A percentile compares a stretch with the other conserved stretches of the same genome.
phyloP scores from a whole-genome alignment of 2,888 invertebrate species.

The Chaetogeoica ovagalla region DNA sequence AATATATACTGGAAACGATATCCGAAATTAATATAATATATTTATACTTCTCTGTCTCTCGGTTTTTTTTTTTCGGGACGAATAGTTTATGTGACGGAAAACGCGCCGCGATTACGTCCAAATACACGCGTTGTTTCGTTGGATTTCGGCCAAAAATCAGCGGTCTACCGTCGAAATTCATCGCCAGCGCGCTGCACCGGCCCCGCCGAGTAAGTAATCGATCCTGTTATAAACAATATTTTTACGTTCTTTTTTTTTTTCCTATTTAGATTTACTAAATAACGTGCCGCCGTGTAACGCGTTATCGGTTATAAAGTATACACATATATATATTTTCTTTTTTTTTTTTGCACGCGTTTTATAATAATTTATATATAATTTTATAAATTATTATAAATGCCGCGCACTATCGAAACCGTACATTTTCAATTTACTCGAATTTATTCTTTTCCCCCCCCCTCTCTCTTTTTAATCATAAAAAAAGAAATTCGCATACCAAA shows the following conservation, averaged over 20 bases:
- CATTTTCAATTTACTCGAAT: too few relatives aligned
- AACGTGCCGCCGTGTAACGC: neutral
- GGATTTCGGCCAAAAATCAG: constrained; percentile 47
- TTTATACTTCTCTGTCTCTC: constrained; percentile 22
- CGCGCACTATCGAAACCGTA: too few relatives aligned
- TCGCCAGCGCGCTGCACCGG: neutral
- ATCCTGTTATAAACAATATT: constrained; percentile 43
- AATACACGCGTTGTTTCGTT: neutral
- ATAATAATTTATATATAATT: too few relatives aligned
- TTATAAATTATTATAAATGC: too few relatives aligned
- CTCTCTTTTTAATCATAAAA: too few relatives aligned
- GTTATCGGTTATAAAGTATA: too few relatives aligned
- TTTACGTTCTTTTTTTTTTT: constrained; percentile 7
- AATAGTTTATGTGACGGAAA: constrained; percentile 49
- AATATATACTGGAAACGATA: neutral
- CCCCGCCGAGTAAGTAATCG: constrained; percentile 32
- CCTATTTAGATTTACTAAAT: constrained; percentile 22
- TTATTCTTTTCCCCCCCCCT: too few relatives aligned
- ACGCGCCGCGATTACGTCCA: constrained; percentile 29
- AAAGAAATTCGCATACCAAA: too few relatives aligned
- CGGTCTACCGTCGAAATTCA: constrained; percentile 29
- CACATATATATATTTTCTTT: too few relatives aligned
- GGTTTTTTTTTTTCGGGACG: constrained; percentile 38
- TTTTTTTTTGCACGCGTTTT: too few relatives aligned
- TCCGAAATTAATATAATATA: constrained; percentile 37